Percentiles rank a stretch among this genome's conserved stretches.
These are phyloP conservation scores for Zootermopsis nevadensis DNA, from an alignment of 2,888 invertebrate genomes.

Conservation along the genomic window DNA sequence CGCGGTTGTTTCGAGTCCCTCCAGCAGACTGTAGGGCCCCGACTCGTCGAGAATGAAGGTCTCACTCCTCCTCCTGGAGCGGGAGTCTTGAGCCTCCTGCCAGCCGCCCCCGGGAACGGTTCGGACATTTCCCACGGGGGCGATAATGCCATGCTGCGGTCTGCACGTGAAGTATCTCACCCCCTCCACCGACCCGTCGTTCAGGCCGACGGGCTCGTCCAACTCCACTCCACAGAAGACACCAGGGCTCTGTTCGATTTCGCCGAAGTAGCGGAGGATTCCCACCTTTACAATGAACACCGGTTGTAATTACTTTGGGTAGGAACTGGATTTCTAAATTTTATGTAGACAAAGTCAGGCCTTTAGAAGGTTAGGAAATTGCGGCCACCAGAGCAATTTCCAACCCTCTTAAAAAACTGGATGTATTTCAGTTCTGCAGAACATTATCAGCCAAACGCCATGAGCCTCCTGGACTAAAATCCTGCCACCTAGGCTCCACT, in stretches of 20 bases:
- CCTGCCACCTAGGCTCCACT: no score
- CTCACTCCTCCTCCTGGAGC: neutral
- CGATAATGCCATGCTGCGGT: slow-evolving; percentile 71
- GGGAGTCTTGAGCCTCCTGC: slow-evolving; percentile 50
- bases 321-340: no score
- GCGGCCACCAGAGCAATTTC: no score
- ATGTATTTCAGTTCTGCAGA: no score
- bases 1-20: slow-evolving; percentile 55
- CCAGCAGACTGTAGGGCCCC: slow-evolving; percentile 72
- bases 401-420: no score
- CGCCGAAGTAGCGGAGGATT: slow-evolving; percentile 69
- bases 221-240: slow-evolving; percentile 76
- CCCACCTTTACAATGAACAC: no score
- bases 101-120: neutral
- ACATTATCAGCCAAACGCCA: no score
- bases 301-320: no score
- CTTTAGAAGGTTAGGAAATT: no score
- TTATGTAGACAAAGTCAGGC: no score
- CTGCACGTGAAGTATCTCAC: slow-evolving; percentile 72
- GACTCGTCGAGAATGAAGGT: slow-evolving; percentile 58
- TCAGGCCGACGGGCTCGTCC: slow-evolving; percentile 68
- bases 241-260: slow-evolving; percentile 66
- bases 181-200: slow-evolving; percentile 73
- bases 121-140: slow-evolving; percentile 69
- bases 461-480: no score